Evolutionary conservation across 2,888 invertebrate species (phyloP).

Genomic region (Standfussiana lucernea): DNA sequence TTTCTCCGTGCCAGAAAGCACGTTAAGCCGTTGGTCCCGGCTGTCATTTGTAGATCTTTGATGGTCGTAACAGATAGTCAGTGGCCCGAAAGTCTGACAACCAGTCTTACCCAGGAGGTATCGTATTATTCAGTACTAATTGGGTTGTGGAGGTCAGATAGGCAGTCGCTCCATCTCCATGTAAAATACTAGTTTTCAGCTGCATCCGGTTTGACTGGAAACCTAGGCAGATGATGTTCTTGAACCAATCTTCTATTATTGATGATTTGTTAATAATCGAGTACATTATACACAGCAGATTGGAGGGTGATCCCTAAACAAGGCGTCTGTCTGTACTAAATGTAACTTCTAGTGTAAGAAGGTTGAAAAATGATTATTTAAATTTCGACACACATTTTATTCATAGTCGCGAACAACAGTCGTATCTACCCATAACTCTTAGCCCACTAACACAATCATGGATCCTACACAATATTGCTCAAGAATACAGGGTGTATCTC

Average conservation of each 20-base stretch:
- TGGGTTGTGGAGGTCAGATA: background rate
- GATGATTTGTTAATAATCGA: background rate
- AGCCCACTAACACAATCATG: background rate
- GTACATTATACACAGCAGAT: background rate
- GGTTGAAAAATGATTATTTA: no score
- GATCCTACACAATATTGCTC: conserved; percentile 22
- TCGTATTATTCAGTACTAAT: background rate
- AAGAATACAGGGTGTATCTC: conserved; percentile 17
- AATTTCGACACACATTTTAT: background rate
- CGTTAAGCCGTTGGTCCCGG: background rate
- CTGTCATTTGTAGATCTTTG: background rate
- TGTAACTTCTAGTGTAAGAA: background rate
- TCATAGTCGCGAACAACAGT: background rate
- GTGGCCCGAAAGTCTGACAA: no score
- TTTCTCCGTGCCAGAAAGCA: background rate
- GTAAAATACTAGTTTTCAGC: background rate
- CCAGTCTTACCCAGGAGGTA: background rate
- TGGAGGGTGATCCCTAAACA: background rate
- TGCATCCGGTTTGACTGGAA: no score
- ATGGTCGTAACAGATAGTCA: no score
- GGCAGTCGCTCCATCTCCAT: background rate
- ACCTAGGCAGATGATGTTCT: background rate
- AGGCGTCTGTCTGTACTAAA: background rate
- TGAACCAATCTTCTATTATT: background rate
- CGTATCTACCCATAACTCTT: background rate